Evolutionary conservation across 2,113 vertebrate genomes (phyloP), one percentile per base, ranked within the genome.

Genomic region (Alces alces): DNA sequence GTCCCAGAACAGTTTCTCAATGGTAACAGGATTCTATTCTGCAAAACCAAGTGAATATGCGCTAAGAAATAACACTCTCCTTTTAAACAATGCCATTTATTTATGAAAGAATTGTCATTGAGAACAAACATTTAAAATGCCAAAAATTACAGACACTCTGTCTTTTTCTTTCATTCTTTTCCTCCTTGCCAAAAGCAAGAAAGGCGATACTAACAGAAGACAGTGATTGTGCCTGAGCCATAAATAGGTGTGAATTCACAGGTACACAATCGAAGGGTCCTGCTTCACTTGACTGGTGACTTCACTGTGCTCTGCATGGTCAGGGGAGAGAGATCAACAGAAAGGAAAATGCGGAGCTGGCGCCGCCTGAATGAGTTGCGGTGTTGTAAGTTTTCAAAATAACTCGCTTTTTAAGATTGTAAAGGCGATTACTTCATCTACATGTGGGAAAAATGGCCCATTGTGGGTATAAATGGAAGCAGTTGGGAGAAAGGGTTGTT

Each of bases 11-110:
- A 89, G 54, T 86, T 88, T 9, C n/a, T 94, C 80, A 84, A 23
- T 80, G 58, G 57, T 87, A 96, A 83, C 13, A 91, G 21, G n/a
- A 94, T 66, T 54, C 3, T 89, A 0, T 28, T 97, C 4, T 96
- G 28, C 70, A 91, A 79, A 98, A 84, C 50, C 52, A 76, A 92
- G 92, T 83, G 90, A 82, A 79, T 96, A 95, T 94, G 95, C 39
- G 11, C 16, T 94, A 96, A 95, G 86, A 21, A 92, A 91, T 80
- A 33, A 91, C 93, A 54, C 60, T 96, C 43, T 96, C 93, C 80
- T 83, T 86, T 97, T 61, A 36, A 88, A 73, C 9, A 78, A 15
- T 92, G 73, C 94, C 43, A 33, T 92, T 97, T 73, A 73, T 54
- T 61, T 47, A 36, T 86, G 76, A 90, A 95, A 73, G 61, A 93